Percentiles rank a stretch among this genome's conserved stretches.
phyloP scores from a whole-genome alignment of 2,113 vertebrate genomes.

The Oreamnos americanus region DNA sequence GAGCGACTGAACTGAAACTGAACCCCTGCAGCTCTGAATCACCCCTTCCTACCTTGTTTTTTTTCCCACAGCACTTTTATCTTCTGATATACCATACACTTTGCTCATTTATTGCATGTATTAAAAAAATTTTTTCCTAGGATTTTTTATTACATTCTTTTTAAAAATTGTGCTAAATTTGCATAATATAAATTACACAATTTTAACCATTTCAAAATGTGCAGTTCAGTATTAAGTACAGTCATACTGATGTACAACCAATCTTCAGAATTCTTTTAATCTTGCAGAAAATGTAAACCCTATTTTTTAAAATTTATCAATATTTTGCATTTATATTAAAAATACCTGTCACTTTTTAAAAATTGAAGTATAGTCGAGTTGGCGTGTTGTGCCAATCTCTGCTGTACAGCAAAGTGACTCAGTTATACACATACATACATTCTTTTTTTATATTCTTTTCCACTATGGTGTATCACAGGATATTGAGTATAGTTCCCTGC shows the following conservation, averaged over 20 bases:
- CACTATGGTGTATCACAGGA: not conserved
- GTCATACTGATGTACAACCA: not conserved
- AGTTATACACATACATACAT: not conserved
- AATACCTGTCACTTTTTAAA: not conserved
- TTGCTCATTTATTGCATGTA: not conserved
- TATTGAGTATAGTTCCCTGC: not conserved
- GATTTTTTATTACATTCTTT: not conserved
- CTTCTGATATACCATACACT: not conserved
- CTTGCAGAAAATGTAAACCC: not conserved
- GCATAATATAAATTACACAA: not conserved
- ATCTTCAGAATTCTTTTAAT: not conserved
- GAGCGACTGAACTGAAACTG: not conserved
- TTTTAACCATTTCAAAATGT: not conserved
- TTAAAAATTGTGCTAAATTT: not conserved
- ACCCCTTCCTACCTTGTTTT: not conserved
- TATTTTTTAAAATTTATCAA: not conserved
- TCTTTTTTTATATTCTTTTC: not conserved
- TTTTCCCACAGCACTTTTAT: not conserved
- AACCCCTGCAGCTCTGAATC: no score
- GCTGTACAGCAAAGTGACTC: not conserved
- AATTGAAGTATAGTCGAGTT: not conserved
- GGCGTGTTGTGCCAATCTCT: not conserved
- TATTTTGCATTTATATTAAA: not conserved
- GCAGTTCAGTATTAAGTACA: not conserved
- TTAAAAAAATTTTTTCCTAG: not conserved